Evolutionary conservation across 2,888 invertebrate genomes (phyloP), one percentile per base, ranked within the genome.

Genomic region (Gandaritis pyraliata): DNA sequence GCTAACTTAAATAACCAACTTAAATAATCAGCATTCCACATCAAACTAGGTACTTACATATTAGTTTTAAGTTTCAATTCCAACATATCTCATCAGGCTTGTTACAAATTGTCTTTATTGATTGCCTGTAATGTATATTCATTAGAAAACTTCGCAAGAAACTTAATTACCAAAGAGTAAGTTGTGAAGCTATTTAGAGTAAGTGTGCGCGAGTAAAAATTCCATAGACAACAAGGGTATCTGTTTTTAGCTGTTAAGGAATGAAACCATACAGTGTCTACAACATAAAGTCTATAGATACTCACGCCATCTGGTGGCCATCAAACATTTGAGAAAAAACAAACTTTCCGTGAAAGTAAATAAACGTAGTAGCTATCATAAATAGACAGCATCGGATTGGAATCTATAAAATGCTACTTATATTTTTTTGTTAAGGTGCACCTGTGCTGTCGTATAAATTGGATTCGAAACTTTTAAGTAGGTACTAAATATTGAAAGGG

Each of bases 291-390:
- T 83, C 80, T 80, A 80, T n/a, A n/a, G n/a, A n/a, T 81, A 82
- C 79, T 75, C 71, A 70, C 85, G 85, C 90, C 91, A 91, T 91
- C 91, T 91, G 91, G 85, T 76, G 85, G 80, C 85, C 81, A 88
- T 91, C 90, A 88, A 85, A 77, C 80, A 84, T 82, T 82, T 75
- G 73, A 85, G 78, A 84, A 83, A 87, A 91, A 90, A 91, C 85
- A 90, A 90, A 90, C 89, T 82, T 79, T 78, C 78, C 77, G 78
- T 76, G 72, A 87, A 87, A 85, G 87, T 87, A 91, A 91, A 90
- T 88, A 90, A 86, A 83, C 75, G 74, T 69, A 69, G 71, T 67
- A 72, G 70, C 64, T 69, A 80, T 86, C 81, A 81, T 86, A 88
- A 88, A 89, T 86, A 87, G 81, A 83, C 77, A 75, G 75, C 73